Evolutionary conservation across 2,113 vertebrate species (phyloP).

Genomic region (Burhinus oedicnemus): DNA sequence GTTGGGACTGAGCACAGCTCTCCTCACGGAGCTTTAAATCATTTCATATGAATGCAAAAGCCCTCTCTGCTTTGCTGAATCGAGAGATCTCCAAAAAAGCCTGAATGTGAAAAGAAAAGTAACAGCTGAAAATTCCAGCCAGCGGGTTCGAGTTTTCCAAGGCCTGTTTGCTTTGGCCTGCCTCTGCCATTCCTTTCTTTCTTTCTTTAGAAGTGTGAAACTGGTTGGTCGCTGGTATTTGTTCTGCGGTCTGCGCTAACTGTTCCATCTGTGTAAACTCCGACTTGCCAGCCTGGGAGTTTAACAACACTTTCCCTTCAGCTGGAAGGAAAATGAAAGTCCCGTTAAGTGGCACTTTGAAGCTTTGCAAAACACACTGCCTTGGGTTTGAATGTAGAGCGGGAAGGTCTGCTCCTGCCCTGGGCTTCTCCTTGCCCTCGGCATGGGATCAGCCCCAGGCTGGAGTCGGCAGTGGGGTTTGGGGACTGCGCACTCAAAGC

Average conservation of each 20-base stretch:
- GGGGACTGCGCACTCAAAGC: not conserved
- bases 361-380: slow-evolving; percentile 61
- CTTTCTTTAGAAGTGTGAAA: slow-evolving; percentile 87
- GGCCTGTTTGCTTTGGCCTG: slow-evolving; percentile 80
- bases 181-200: slow-evolving; percentile 79
- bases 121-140: slow-evolving; percentile 76
- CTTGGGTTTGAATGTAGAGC: not conserved
- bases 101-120: slow-evolving; percentile 60
- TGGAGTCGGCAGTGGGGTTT: fast-evolving
- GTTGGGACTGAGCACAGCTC: slow-evolving; percentile 22
- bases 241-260: slow-evolving; percentile 81
- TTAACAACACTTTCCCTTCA: slow-evolving; percentile 75
- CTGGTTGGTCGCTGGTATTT: slow-evolving; percentile 83
- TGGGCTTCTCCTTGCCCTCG: not conserved
- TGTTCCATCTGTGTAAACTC: slow-evolving; percentile 87
- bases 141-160: slow-evolving; percentile 76
- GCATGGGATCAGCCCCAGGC: fast-evolving
- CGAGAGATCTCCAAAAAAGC: slow-evolving; percentile 52
- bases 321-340: slow-evolving; percentile 63
- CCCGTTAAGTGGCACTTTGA: slow-evolving; percentile 75
- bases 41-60: slow-evolving; percentile 35
- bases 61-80: slow-evolving; percentile 52
- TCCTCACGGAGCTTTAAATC: slow-evolving; percentile 50
- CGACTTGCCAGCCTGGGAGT: slow-evolving; percentile 69
- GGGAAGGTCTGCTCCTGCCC: not conserved